Percentiles rank a stretch among this genome's conserved stretches.
These are phyloP conservation scores for Drosophila nigricruria DNA, from an alignment of 2,888 invertebrate species.

Conservation along the genomic window DNA sequence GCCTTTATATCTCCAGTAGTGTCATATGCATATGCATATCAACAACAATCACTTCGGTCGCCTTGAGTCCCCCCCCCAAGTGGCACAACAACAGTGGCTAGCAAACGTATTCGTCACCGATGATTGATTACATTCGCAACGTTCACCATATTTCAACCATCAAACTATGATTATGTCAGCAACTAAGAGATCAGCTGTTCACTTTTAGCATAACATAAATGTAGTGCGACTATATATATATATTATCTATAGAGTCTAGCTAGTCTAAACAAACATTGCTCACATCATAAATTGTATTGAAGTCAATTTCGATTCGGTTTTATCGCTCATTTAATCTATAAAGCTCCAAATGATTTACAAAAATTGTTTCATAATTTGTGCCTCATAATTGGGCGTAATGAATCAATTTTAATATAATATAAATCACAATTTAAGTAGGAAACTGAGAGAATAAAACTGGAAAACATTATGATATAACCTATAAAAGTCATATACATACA, in stretches of 20 bases:
- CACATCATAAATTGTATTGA: not conserved
- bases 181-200: not conserved
- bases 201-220: too few species aligned
- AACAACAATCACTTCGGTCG: not conserved
- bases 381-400: not conserved
- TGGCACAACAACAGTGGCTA: slow-evolving; percentile 18
- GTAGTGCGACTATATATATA: not conserved
- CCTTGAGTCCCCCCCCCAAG: slow-evolving; percentile 8
- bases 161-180: slow-evolving; percentile 7
- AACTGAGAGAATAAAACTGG: not conserved
- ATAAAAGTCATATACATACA: too few species aligned
- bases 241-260: not conserved
- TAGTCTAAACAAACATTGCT: not conserved
- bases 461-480: not conserved
- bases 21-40: slow-evolving; percentile 3
- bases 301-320: not conserved
- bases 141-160: slow-evolving; percentile 17
- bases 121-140: slow-evolving; percentile 52
- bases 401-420: not conserved
- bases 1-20: not conserved
- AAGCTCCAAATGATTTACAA: not conserved
- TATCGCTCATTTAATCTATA: not conserved
- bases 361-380: slow-evolving; percentile 3
- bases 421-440: not conserved
- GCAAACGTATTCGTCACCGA: slow-evolving; percentile 24